These are phyloP conservation scores for Gnathonemus longibarbis DNA, from an alignment of 2,113 vertebrate species.

Conservation along the genomic window DNA sequence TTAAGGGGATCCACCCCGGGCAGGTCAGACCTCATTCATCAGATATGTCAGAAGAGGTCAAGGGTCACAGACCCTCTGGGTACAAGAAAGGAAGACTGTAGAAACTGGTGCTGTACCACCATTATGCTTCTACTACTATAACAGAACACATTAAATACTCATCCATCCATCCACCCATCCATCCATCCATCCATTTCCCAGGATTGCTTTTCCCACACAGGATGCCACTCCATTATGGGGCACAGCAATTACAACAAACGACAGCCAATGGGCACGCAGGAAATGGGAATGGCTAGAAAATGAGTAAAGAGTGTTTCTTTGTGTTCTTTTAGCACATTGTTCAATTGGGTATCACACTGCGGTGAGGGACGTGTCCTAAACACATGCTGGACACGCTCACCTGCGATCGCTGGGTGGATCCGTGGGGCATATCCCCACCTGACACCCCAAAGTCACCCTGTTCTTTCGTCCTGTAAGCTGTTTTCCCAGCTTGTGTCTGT, in stretches of 20 bases:
- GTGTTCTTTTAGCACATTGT: not conserved
- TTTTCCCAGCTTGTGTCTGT: not conserved
- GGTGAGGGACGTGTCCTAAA: not conserved
- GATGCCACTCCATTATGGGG: not conserved
- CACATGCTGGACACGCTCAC: not conserved
- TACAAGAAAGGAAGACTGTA: not conserved
- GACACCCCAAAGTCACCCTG: not conserved
- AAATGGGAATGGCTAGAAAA: not conserved
- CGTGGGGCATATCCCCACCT: not conserved
- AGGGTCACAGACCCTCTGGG: not conserved
- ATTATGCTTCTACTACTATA: not conserved
- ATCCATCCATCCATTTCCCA: not conserved
- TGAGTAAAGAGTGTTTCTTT: not conserved
- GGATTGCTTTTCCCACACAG: not conserved
- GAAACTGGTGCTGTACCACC: not conserved
- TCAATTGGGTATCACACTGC: not conserved
- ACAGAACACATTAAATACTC: not conserved
- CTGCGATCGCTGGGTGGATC: not conserved
- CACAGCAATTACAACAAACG: not conserved
- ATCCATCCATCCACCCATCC: not conserved
- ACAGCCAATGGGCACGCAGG: not conserved
- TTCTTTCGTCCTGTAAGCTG: not conserved
- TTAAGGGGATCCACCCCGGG: not conserved
- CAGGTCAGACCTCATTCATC: not conserved
- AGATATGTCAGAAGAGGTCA: conserved; percentile 1